Conservation (phyloP, 2,797 vertebrate genomes). For the Halcyon leucocephala region DNA sequence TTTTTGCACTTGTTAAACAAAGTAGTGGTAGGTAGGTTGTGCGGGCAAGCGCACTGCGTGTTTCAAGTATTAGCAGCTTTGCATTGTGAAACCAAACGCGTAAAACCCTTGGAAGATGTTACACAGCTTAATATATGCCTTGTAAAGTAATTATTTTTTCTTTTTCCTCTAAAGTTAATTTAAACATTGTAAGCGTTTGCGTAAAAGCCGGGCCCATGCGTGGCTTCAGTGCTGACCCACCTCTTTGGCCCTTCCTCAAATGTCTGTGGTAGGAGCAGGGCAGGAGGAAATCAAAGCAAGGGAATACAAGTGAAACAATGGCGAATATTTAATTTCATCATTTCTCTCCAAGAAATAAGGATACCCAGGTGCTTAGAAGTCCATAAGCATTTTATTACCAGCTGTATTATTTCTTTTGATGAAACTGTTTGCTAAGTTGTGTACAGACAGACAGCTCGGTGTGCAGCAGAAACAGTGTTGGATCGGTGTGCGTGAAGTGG, state of each 20-base stretch:
- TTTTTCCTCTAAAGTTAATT: constrained; percentile 8
- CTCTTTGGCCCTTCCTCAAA: background rate
- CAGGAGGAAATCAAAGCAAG: background rate
- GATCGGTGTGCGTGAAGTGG: background rate
- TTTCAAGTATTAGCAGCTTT: constrained; percentile 1
- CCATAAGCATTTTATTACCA: background rate
- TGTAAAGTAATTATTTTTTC: background rate
- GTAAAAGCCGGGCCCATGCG: fast-evolving
- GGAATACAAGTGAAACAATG: background rate
- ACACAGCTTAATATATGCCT: background rate
- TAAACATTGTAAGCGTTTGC: background rate
- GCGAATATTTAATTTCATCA: background rate
- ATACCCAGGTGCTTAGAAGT: background rate
- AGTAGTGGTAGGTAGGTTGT: background rate
- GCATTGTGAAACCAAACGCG: constrained; percentile 7
- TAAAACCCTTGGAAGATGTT: constrained; percentile 12
- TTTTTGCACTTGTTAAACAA: background rate
- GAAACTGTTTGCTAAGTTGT: background rate
- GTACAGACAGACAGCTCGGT: background rate
- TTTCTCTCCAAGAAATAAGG: background rate
- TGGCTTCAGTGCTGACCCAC: background rate
- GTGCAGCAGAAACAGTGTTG: background rate
- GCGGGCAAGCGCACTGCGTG: background rate
- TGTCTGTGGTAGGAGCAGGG: background rate
- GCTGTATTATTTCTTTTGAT: constrained; percentile 3